Conservation (phyloP, 1,140 invertebrate species). For the Penaeus vannamei region DNA sequence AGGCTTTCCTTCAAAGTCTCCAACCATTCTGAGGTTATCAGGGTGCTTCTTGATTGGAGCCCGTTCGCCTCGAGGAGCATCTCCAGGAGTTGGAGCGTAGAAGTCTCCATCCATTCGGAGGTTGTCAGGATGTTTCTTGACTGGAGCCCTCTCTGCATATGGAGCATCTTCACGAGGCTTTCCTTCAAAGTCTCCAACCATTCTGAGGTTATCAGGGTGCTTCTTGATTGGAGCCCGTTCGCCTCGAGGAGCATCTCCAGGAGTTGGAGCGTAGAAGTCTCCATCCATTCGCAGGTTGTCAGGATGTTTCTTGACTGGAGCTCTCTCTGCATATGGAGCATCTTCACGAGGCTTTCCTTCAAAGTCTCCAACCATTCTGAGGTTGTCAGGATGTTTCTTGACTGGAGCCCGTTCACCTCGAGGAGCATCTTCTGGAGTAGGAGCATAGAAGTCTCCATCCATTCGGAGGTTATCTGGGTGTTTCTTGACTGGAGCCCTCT, state of each 20-base stretch:
- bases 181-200: constrained; percentile 58
- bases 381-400: constrained; percentile 44
- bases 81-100: no score
- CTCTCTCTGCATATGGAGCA: constrained; percentile 31
- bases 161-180: constrained; percentile 35
- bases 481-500: constrained; percentile 45
- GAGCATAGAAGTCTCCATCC: constrained; percentile 39
- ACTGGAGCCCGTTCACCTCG: constrained; percentile 39
- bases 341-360: constrained; percentile 14
- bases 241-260: constrained; percentile 26
- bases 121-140: constrained; percentile 47
- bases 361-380: constrained; percentile 41
- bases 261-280: constrained; percentile 37
- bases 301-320: constrained; percentile 46
- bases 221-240: constrained; percentile 40
- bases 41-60: constrained; percentile 34
- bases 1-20: no score
- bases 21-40: constrained; percentile 10
- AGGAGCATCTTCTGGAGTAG: constrained; percentile 33
- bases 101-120: no score
- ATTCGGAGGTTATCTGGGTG: constrained; percentile 44
- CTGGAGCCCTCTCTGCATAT: constrained; percentile 28
- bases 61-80: not conserved
- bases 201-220: constrained; percentile 32
- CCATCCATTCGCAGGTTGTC: constrained; percentile 44